These are phyloP conservation scores for Passer domesticus DNA, from an alignment of 2,113 vertebrate genomes.

Conservation along the genomic window DNA sequence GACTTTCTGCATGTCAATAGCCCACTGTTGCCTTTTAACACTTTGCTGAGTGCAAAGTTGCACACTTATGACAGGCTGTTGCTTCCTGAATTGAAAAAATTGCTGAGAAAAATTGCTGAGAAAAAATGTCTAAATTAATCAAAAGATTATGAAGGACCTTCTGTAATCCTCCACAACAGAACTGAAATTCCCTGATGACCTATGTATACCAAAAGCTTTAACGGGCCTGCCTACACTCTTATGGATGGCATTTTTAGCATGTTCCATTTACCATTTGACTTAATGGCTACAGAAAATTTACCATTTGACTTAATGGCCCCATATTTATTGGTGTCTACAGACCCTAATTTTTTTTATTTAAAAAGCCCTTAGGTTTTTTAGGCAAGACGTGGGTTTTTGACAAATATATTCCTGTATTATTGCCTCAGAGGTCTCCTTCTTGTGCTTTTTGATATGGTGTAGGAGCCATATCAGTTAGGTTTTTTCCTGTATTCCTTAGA, in stretches of 20 bases:
- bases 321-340: neutral
- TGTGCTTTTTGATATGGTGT: neutral
- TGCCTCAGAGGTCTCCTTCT: neutral
- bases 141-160: neutral
- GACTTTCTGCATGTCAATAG: neutral
- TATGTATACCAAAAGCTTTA: neutral
- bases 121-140: neutral
- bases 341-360: neutral
- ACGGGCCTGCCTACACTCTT: neutral
- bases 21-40: neutral
- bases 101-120: neutral
- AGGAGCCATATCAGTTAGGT: fast-evolving
- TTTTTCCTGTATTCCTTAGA: neutral
- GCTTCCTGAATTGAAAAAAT: neutral
- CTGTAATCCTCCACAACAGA: neutral
- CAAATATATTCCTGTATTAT: neutral
- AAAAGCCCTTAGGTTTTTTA: neutral
- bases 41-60: neutral
- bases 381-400: neutral
- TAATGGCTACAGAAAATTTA: neutral
- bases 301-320: neutral
- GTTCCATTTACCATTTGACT: neutral
- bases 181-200: neutral
- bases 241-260: neutral
- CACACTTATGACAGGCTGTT: neutral